Evolutionary conservation across 2,113 vertebrate species (phyloP).

Genomic region (Noturus placidus): DNA sequence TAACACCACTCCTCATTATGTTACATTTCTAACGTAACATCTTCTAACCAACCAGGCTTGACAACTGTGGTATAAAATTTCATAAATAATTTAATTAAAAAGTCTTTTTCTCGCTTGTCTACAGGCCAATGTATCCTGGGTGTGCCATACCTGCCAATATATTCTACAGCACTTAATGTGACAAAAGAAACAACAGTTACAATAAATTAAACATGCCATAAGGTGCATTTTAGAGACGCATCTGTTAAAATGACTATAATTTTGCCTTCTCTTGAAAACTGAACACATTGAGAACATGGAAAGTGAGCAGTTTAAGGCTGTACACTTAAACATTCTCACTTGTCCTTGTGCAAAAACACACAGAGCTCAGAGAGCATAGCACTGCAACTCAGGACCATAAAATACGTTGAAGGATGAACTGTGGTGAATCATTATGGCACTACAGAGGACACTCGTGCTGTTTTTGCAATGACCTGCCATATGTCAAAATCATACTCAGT

Average conservation of each 20-base stretch:
- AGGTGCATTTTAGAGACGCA: neutral
- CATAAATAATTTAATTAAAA: neutral
- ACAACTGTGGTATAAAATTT: neutral
- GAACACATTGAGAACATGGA: neutral
- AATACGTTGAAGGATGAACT: constrained; percentile 64
- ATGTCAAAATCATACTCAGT: constrained; percentile 60
- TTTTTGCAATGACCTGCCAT: constrained; percentile 49
- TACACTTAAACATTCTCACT: constrained; percentile 18
- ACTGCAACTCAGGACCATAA: constrained; percentile 56
- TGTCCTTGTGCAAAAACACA: constrained; percentile 40
- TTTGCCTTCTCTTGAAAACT: neutral
- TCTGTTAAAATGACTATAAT: neutral
- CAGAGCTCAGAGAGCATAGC: constrained; percentile 48
- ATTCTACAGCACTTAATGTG: neutral
- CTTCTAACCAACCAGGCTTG: neutral
- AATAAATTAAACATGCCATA: neutral
- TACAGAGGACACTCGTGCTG: constrained; percentile 58
- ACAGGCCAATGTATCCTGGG: neutral
- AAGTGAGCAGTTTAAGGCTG: neutral
- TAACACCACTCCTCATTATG: neutral
- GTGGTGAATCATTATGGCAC: constrained; percentile 61
- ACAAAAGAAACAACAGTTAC: neutral
- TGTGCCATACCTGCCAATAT: neutral
- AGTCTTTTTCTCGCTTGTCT: neutral
- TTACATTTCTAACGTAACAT: neutral